phyloP scores from a whole-genome alignment of 2,797 vertebrate genomes.

The Oreochromis grahami region DNA sequence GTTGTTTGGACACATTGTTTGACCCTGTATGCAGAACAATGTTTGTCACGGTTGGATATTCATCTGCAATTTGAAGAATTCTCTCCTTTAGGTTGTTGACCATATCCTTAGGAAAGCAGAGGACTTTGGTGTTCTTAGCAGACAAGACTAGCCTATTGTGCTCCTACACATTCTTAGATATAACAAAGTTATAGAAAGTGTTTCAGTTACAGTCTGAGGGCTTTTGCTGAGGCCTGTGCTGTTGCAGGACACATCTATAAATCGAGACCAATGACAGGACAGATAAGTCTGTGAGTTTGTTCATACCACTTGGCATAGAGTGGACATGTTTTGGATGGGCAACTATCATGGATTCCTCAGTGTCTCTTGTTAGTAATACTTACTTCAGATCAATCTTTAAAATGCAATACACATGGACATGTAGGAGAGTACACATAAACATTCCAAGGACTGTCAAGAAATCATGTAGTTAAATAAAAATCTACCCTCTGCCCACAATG shows the following conservation, averaged over 20 bases:
- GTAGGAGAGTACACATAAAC: background rate
- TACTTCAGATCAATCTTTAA: background rate
- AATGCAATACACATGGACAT: background rate
- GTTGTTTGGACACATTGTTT: no score
- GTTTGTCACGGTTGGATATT: no score
- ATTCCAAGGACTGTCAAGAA: background rate
- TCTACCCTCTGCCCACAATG: background rate
- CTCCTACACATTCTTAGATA: conserved; percentile 1
- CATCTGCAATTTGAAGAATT: no score
- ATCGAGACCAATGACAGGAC: background rate
- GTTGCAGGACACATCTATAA: background rate
- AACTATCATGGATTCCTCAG: background rate
- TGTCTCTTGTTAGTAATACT: background rate
- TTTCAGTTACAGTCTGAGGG: background rate
- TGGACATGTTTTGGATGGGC: background rate
- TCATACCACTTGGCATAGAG: background rate
- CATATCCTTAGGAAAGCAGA: no score
- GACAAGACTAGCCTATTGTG: background rate
- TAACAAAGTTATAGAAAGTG: background rate
- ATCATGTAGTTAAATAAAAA: background rate
- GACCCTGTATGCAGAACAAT: no score
- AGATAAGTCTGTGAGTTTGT: background rate
- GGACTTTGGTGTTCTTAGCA: no score
- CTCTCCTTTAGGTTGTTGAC: no score
- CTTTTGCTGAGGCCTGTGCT: background rate